Evolutionary conservation across 2,113 vertebrate genomes (phyloP), one percentile per base, ranked within the genome.

Genomic region (Cryptomyrus ogoouensis): DNA sequence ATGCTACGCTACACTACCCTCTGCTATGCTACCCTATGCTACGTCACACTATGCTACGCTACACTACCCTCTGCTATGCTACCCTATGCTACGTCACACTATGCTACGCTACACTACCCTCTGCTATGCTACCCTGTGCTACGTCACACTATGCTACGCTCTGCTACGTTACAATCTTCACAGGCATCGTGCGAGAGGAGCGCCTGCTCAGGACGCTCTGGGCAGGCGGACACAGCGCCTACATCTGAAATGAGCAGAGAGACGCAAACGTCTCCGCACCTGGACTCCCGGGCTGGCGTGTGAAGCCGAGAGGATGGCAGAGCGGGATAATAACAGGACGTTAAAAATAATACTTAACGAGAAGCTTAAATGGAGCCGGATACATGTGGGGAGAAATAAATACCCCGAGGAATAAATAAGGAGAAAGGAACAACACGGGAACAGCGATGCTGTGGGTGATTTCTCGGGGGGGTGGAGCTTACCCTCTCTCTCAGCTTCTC

Each of bases 401-500:
- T 13, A 70, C 27, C 62, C 62, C 10, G 3, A 27, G 27, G 62
- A 70, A 70, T 70, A 70, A 31, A 70, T 70, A 70, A 70, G 4
- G 9, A 4, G n/a, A 12, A 27, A 31, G n/a, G 27, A 44, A 47
- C n/a, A 15, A 52, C 1, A 19, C 2, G 27, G 0, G 5, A 17
- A 13, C 12, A 49, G n/a, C 4, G 5, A n/a, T 5, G 84, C n/a
- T 35, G 5, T 0, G 21, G 56, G 56, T 2, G 56, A 62, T n/a
- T 62, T n/a, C 21, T 9, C 2, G 1, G 2, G 21, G 19, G 19
- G 13, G 56, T 49, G 12, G n/a, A 24, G 89, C 93, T 8, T 92
- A 96, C 96, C 95, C 96, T 90, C 88, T 96, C 96, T 93, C 96
- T 92, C 47, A 96, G 94, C 92, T 96, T 96, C 91, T 96, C 96